phyloP scores from a whole-genome alignment of 2,888 invertebrate species.

The Elmis aenea region DNA sequence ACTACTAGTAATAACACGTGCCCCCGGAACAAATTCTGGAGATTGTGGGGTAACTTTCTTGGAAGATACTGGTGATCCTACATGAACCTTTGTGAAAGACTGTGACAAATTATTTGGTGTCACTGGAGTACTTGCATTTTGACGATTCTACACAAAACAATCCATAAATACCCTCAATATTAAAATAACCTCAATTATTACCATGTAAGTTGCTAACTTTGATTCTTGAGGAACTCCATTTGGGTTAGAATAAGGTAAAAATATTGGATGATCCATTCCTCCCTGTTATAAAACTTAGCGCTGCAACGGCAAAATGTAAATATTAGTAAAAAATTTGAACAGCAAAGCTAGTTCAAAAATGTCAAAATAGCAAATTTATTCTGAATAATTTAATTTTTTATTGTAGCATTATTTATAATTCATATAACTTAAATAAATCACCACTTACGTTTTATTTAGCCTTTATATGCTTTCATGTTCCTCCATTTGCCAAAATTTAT shows the following conservation, averaged over 20 bases:
- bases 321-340: too few relatives aligned
- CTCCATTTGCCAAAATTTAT: too few relatives aligned
- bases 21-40: constrained; percentile 52
- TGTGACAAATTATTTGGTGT: constrained; percentile 33
- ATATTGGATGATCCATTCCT: constrained; percentile 74
- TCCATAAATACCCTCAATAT: constrained; percentile 9
- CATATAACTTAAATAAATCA: too few relatives aligned
- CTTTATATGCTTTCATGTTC: too few relatives aligned
- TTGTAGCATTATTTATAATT: too few relatives aligned
- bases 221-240: constrained; percentile 79
- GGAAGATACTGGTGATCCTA: constrained; percentile 39
- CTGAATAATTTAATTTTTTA: too few relatives aligned
- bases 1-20: constrained; percentile 28
- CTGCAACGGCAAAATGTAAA: too few relatives aligned
- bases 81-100: constrained; percentile 36
- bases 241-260: constrained; percentile 62
- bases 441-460: too few relatives aligned
- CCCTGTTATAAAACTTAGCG: too few relatives aligned
- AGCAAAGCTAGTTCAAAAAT: too few relatives aligned
- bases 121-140: constrained; percentile 35
- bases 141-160: constrained; percentile 33
- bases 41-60: constrained; percentile 52
- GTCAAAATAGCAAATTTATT: too few relatives aligned
- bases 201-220: constrained; percentile 81
- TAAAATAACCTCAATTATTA: too few relatives aligned